phyloP scores from a whole-genome alignment of 2,888 invertebrate genomes.

The Endotricha flammealis region DNA sequence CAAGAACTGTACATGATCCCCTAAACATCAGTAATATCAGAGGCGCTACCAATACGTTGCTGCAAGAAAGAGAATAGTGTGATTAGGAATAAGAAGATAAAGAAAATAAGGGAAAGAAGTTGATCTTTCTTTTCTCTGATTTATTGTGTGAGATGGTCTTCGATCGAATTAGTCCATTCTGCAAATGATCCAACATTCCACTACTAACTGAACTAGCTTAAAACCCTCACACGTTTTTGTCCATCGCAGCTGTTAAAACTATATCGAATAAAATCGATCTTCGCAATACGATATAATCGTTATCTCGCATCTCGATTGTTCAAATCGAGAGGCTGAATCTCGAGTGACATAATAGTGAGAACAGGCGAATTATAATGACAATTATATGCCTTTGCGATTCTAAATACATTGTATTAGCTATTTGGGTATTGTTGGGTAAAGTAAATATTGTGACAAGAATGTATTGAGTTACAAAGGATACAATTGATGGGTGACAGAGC shows the following conservation, averaged over 20 bases:
- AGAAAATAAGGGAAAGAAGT: too few relatives aligned
- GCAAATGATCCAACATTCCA: too few relatives aligned
- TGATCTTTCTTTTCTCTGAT: too few relatives aligned
- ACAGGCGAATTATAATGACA: conserved; percentile 65
- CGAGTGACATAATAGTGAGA: conserved; percentile 43
- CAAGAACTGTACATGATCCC: too few relatives aligned
- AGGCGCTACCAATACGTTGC: too few relatives aligned
- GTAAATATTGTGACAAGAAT: conserved; percentile 77
- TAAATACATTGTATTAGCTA: conserved; percentile 61
- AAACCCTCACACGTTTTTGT: conserved; percentile 5
- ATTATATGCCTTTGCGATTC: conserved; percentile 45
- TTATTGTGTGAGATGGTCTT: too few relatives aligned
- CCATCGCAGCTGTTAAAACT: conserved; percentile 26
- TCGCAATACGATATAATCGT: conserved; percentile 51
- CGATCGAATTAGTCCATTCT: too few relatives aligned
- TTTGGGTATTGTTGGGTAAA: conserved; percentile 51
- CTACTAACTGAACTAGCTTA: too few relatives aligned
- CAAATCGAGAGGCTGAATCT: conserved; percentile 38
- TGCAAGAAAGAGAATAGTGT: too few relatives aligned
- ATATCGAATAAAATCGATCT: conserved; percentile 31
- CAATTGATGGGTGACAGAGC: conserved; percentile 28
- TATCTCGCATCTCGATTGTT: conserved; percentile 53
- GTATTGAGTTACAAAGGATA: conserved; percentile 63
- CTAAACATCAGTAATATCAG: too few relatives aligned
- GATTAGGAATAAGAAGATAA: too few relatives aligned